Conservation (phyloP, 2,888 invertebrate species). For the Dolichopus griseipennis region DNA sequence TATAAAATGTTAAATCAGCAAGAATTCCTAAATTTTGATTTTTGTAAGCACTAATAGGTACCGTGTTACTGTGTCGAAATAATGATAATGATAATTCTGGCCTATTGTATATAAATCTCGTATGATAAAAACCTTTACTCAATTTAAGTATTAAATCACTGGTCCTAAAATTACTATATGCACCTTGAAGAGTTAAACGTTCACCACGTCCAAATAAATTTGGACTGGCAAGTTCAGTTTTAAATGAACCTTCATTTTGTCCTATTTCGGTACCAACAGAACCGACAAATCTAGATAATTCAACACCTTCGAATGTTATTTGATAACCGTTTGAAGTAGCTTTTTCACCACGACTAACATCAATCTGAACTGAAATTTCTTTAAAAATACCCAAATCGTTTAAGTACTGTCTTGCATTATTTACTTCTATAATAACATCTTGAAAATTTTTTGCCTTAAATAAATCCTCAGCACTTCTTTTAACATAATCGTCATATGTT, state of each 20-base stretch:
- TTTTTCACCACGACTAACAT: conserved; percentile 70
- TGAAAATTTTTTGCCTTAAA: conserved; percentile 80
- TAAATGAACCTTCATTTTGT: conserved; percentile 80
- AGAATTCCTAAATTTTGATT: conserved; percentile 69
- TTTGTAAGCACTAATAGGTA: conserved; percentile 56
- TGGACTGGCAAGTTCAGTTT: conserved; percentile 58
- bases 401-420: conserved; percentile 63
- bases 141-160: conserved; percentile 72
- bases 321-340: conserved; percentile 74
- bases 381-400: conserved; percentile 84
- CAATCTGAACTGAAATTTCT: conserved; percentile 75
- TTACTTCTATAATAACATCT: conserved; percentile 64
- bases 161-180: conserved; percentile 72
- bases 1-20: conserved; percentile 61
- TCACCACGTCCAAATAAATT: conserved; percentile 87
- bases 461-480: conserved; percentile 67
- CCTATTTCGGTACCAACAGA: conserved; percentile 81
- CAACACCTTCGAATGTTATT: conserved; percentile 75
- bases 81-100: conserved; percentile 59
- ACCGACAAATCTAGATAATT: conserved; percentile 72
- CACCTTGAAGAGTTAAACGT: conserved; percentile 69
- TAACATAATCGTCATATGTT: conserved; percentile 83
- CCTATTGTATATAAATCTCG: conserved; percentile 46
- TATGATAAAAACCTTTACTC: conserved; percentile 74
- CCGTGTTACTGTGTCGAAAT: conserved; percentile 54